Conservation (phyloP, 2,113 vertebrate genomes). For the Piliocolobus tephrosceles region DNA sequence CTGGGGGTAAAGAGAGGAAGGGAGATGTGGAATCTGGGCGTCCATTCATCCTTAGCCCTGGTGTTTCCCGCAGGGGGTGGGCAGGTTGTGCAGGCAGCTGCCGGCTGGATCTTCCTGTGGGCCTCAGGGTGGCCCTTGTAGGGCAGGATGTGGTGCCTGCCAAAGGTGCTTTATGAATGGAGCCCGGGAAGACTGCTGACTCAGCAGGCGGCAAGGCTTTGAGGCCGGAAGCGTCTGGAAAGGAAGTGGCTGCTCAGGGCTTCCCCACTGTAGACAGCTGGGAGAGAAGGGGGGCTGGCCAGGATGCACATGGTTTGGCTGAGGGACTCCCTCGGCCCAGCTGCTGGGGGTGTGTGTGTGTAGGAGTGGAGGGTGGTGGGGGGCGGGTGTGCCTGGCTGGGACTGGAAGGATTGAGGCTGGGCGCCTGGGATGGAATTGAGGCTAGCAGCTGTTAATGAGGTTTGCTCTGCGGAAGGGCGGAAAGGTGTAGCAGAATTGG, state of each 20-base stretch:
- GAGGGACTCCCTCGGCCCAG: slow-evolving; percentile 31
- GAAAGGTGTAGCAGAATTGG: not conserved
- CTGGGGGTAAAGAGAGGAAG: not conserved
- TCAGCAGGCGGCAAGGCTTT: slow-evolving; percentile 16
- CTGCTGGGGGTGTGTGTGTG: not conserved
- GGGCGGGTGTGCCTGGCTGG: not conserved
- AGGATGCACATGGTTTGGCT: slow-evolving; percentile 16
- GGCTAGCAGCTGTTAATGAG: not conserved
- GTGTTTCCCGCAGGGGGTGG: not conserved
- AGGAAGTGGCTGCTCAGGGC: slow-evolving; percentile 63
- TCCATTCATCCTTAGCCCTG: not conserved
- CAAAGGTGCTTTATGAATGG: slow-evolving; percentile 47
- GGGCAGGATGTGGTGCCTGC: slow-evolving; percentile 45
- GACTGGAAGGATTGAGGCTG: not conserved
- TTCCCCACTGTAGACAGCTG: slow-evolving; percentile 31
- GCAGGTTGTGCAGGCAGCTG: not conserved
- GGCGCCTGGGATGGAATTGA: not conserved
- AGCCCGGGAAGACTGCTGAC: slow-evolving; percentile 22
- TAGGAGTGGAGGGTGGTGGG: too few species aligned
- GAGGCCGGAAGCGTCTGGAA: slow-evolving; percentile 51
- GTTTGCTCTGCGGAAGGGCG: not conserved
- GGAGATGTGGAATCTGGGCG: not conserved
- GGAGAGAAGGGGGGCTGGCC: not conserved
- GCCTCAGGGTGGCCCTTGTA: not conserved
- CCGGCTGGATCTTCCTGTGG: slow-evolving; percentile 10